Percentiles rank a stretch among this genome's conserved stretches.
phyloP scores from a whole-genome alignment of 1,140 invertebrate species.

The Orussus abietinus region DNA sequence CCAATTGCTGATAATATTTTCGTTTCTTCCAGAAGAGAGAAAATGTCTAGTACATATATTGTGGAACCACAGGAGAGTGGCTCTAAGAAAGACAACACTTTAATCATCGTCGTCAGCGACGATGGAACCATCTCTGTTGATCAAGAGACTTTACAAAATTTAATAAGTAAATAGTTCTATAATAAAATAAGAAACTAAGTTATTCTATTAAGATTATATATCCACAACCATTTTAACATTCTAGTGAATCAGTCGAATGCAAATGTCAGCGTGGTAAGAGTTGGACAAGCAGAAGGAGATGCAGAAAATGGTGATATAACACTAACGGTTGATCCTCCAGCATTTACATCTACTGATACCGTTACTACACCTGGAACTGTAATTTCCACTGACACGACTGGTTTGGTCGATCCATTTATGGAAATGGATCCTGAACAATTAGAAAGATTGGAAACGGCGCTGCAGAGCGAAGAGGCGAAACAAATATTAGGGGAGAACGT shows the following conservation, averaged over 20 bases:
- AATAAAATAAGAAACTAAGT: not conserved
- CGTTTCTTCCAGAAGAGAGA: constrained; percentile 22
- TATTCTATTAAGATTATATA: constrained; percentile 22
- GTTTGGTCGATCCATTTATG: constrained; percentile 54
- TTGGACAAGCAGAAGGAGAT: constrained; percentile 44
- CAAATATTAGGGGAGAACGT: constrained; percentile 59
- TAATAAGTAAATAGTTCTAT: constrained; percentile 59
- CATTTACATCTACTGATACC: constrained; percentile 21
- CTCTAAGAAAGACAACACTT: constrained; percentile 49
- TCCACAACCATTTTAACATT: constrained; percentile 29
- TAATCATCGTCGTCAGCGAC: constrained; percentile 71
- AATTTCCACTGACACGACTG: constrained; percentile 25
- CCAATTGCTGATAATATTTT: too few species aligned
- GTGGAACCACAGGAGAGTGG: constrained; percentile 39
- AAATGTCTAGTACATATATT: constrained; percentile 48
- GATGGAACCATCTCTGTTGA: constrained; percentile 69
- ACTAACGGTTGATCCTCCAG: constrained; percentile 47
- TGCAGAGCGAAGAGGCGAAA: constrained; percentile 59
- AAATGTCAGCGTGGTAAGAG: constrained; percentile 51
- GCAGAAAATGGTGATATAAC: constrained; percentile 41
- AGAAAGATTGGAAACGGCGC: constrained; percentile 55
- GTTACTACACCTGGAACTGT: constrained; percentile 14
- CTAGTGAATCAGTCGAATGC: constrained; percentile 51
- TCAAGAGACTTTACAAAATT: constrained; percentile 64
- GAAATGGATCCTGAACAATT: constrained; percentile 60